phyloP scores from a whole-genome alignment of 2,113 vertebrate species.

The Dicrurus megarhynchus region DNA sequence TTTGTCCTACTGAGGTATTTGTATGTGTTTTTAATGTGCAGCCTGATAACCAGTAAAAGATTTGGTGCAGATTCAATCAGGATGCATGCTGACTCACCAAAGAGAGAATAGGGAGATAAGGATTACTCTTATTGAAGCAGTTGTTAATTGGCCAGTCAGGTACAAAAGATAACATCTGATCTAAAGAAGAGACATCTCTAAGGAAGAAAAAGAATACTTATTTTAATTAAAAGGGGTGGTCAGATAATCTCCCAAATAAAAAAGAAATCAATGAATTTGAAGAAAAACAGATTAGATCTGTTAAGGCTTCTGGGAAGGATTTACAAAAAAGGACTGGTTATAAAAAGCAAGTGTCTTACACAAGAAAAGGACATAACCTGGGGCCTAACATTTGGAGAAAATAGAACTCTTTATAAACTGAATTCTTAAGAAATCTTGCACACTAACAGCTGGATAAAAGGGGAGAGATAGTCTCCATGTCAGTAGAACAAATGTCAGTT shows the following conservation, averaged over 20 bases:
- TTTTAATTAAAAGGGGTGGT: conserved; percentile 34
- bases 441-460: not conserved
- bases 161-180: conserved; percentile 24
- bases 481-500: not conserved
- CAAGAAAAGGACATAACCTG: not conserved
- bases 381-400: not conserved
- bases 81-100: not conserved
- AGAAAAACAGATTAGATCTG: conserved; percentile 29
- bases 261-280: conserved; percentile 23
- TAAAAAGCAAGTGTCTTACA: not conserved
- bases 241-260: conserved; percentile 16
- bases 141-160: conserved; percentile 26
- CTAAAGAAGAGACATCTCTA: not conserved
- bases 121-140: not conserved
- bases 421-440: not conserved
- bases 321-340: not conserved
- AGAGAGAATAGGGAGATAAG: not conserved
- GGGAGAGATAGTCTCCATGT: not conserved
- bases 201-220: not conserved
- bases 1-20: not conserved
- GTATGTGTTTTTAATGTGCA: not conserved
- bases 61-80: not conserved
- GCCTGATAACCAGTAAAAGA: not conserved
- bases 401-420: not conserved
- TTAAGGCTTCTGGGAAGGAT: not conserved